phyloP scores from a whole-genome alignment of 2,113 vertebrate genomes.

The Aspidoscelis tigris region DNA sequence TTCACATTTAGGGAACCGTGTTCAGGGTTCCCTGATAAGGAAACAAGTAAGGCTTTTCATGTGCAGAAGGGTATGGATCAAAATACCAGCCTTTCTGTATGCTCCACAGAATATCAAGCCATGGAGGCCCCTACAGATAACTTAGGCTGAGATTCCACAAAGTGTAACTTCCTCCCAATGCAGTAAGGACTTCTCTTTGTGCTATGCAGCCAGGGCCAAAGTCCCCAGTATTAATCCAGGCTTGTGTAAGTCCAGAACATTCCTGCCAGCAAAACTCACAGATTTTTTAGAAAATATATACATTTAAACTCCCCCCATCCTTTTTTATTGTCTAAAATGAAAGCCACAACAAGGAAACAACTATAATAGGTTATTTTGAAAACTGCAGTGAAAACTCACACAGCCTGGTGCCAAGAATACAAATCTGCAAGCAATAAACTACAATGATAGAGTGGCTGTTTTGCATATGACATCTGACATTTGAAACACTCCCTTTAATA shows the following conservation, averaged over 20 bases:
- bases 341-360: neutral
- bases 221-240: neutral
- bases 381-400: neutral
- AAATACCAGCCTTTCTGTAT: conserved; percentile 2
- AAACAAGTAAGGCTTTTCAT: neutral
- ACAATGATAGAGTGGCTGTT: neutral
- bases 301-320: too few species aligned
- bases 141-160: neutral
- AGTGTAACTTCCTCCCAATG: neutral
- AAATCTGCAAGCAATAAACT: neutral
- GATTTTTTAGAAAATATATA: too few species aligned
- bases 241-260: neutral
- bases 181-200: neutral
- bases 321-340: neutral
- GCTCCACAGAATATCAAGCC: neutral
- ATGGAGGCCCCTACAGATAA: neutral
- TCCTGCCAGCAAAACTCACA: neutral
- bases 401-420: neutral
- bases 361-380: neutral
- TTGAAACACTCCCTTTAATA: too few species aligned
- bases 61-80: neutral
- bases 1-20: neutral
- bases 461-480: neutral
- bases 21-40: neutral
- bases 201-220: neutral